Base-by-base conservation (phyloP, 2,888 invertebrate genomes). In the Phengaris arion region DNA sequence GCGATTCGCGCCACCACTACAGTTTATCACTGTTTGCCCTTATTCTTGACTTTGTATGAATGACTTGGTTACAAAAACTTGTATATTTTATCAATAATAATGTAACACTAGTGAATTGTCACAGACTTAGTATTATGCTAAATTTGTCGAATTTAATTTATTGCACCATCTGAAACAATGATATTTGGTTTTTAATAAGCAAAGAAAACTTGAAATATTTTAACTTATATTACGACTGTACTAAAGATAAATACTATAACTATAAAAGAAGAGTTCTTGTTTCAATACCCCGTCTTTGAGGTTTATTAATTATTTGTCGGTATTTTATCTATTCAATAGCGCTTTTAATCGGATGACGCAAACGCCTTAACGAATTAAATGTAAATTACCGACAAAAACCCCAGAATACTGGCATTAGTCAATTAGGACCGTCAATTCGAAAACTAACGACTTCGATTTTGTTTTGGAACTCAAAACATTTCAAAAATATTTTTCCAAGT, bases 31-130 rank as follows among this genome's bases (percentile, higher is more conserved):
- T 15, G 22, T 52, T 64, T 64, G 64, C 64, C 64, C 64, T 64
- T 64, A 45, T 73, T 74, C 45, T 74, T 74, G 74, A 74, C 64
- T 57, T 74, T 64, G 64, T 45, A 64, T 64, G 64, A 64, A 64
- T 64, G 35, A 64, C 35, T 64, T 64, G 35, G 35, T 45, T 45
- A 64, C 64, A 64, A 64, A 64, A 64, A 64, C 64, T 64, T 35
- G 64, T 64, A 35, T 64, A 6, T 64, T 45, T 64, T 64, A 64
- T 64, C 64, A 13, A 55, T 75, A 74, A 74, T 75, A 69, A 76
- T 57, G 13, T 68, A 69, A 54, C 69, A 74, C 35, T 52, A 64
- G 64, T 2, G 6, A 13, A 35, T 64, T 64, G 35, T 64, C 13
- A 13, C 35, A 45, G 13, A 6, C 45, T 64, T 45, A 6, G 35